Base-by-base conservation (phyloP, 2,888 invertebrate genomes). In the Craniophora ligustri region DNA sequence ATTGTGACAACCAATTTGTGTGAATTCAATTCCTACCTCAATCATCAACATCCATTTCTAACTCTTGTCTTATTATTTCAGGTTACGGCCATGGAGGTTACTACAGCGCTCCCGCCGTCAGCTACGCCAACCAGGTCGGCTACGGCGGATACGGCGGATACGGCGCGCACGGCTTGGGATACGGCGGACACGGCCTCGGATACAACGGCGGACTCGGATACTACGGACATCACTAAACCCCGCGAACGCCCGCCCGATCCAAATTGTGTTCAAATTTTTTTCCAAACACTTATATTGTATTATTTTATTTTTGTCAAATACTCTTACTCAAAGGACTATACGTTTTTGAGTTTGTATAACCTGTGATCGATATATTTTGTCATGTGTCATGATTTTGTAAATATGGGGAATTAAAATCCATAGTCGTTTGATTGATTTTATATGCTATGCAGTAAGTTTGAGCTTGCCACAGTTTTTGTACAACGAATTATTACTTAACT, bases 201-300 rank as follows among this genome's bases (percentile, higher is more conserved):
- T 64, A 68, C 31, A 45, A 49, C 58, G 71, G 64, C 11, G 62
- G 62, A 26, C 38, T 64, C 36, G 77, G 78, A 19, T 72, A 77
- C 67, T 75, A 74, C 69, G 78, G 75, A 50, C 85, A 88, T 64
- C 86, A 89, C 79, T 89, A 86, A 78, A 48, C 32, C 26, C n/a
- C n/a, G n/a, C n/a, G n/a, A n/a, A n/a, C 51, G 67, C 44, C 40
- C 50, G 13, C 34, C 42, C 39, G 1, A 47, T 42, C 50, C 42
- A 51, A 32, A 50, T 32, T 58, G 44, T 55, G 47, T 59, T 54
- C 56, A 67, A 62, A 46, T 41, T 32, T 41, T 54, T 31, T 19
- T 36, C 30, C 30, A n/a, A n/a, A n/a, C n/a, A n/a, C n/a, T n/a
- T n/a, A n/a, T n/a, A n/a, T n/a, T n/a, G n/a, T n/a, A n/a, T n/a